Percentiles rank a stretch among this genome's conserved stretches.
Evolutionary conservation across 2,797 vertebrate genomes (phyloP).

Genomic region (Syngnathus acus): DNA sequence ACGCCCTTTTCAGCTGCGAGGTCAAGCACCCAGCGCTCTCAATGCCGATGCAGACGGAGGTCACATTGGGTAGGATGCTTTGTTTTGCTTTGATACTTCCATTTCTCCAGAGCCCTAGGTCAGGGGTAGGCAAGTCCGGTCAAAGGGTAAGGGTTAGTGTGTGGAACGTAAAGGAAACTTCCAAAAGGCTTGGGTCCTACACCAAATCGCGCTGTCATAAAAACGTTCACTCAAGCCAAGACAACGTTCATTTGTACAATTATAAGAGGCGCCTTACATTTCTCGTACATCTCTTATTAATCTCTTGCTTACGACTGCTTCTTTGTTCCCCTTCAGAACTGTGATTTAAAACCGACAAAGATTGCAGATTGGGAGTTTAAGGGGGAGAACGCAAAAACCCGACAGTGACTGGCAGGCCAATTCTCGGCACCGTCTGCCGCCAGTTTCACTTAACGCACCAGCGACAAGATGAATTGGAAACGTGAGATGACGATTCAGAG

Average conservation of each 20-base stretch:
- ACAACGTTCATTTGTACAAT: too few relatives aligned
- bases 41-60: slow-evolving; percentile 97
- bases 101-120: background rate
- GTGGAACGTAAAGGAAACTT: background rate
- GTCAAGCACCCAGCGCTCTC: slow-evolving; percentile 94
- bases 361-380: slow-evolving; percentile 64
- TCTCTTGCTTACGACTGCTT: slow-evolving; percentile 42
- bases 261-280: background rate
- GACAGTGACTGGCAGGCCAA: slow-evolving; percentile 68
- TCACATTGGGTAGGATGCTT: slow-evolving; percentile 72
- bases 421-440: slow-evolving; percentile 68
- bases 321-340: slow-evolving; percentile 58
- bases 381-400: slow-evolving; percentile 48
- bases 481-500: slow-evolving; percentile 61
- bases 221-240: too few relatives aligned
- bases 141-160: background rate
- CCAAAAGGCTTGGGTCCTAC: too few relatives aligned
- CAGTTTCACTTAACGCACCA: slow-evolving; percentile 70
- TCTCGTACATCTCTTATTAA: slow-evolving; percentile 13
- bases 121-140: too few relatives aligned
- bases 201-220: too few relatives aligned
- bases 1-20: slow-evolving; percentile 96
- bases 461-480: slow-evolving; percentile 65
- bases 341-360: slow-evolving; percentile 15
- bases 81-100: slow-evolving; percentile 5